These are phyloP conservation scores for Drosophila subsilvestris DNA, from an alignment of 2,888 invertebrate genomes.

Conservation along the genomic window DNA sequence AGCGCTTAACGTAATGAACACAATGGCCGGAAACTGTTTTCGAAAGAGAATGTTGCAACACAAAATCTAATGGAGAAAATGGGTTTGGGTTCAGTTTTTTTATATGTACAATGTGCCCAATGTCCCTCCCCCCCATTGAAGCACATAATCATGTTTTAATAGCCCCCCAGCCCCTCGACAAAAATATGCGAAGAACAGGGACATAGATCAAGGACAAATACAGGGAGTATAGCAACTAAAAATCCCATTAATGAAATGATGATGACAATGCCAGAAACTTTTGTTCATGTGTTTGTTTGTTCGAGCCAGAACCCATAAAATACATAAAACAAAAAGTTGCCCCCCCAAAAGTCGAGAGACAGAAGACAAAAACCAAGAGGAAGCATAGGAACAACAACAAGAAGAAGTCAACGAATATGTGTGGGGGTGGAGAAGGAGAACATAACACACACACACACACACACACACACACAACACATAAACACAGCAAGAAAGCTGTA, in stretches of 20 bases:
- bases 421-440: no score
- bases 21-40: conserved; percentile 27
- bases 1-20: conserved; percentile 49
- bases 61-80: conserved; percentile 36
- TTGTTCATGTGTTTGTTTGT: background rate
- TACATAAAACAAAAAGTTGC: conserved; percentile 66
- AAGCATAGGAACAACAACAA: conserved; percentile 20
- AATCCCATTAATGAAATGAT: conserved; percentile 63
- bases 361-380: conserved; percentile 45
- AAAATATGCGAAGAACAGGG: conserved; percentile 21
- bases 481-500: background rate
- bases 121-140: conserved; percentile 20
- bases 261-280: conserved; percentile 55
- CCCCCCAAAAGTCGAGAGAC: conserved; percentile 44
- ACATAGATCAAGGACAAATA: conserved; percentile 56
- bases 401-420: conserved; percentile 22
- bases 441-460: no score
- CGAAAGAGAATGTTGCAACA: conserved; percentile 4
- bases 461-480: conserved; percentile 1
- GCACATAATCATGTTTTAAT: conserved; percentile 66
- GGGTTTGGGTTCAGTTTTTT: conserved; percentile 9
- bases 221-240: conserved; percentile 50
- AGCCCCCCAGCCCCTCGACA: conserved; percentile 29
- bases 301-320: conserved; percentile 55
- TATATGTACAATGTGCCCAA: conserved; percentile 12